These are phyloP conservation scores for Cephalopterus ornatus DNA, from an alignment of 2,113 vertebrate genomes.

Conservation along the genomic window DNA sequence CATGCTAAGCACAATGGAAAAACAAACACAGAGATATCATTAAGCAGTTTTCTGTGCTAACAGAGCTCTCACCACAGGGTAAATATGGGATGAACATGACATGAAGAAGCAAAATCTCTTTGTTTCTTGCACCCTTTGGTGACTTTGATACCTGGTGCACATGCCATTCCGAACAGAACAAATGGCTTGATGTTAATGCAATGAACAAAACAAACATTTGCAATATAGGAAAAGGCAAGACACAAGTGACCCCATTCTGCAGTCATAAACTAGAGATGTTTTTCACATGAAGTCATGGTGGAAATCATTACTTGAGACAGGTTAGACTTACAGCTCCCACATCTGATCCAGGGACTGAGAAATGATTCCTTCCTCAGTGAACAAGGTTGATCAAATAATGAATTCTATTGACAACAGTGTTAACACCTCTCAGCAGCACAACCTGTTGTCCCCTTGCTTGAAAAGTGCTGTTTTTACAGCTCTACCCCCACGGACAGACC, in stretches of 20 bases:
- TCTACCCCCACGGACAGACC: background rate
- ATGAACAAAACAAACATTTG: background rate
- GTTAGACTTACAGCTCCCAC: background rate
- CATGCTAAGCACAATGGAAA: background rate
- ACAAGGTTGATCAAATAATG: background rate
- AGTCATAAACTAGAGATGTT: background rate
- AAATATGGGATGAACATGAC: conserved; percentile 31
- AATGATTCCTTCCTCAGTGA: background rate
- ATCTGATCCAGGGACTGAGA: background rate
- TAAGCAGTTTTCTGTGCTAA: conserved; percentile 41
- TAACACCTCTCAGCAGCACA: background rate
- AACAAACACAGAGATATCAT: conserved; percentile 42
- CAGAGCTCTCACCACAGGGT: conserved; percentile 20
- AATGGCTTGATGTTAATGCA: background rate
- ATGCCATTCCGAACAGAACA: background rate
- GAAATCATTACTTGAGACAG: background rate
- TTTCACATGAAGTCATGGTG: background rate
- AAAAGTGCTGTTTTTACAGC: background rate
- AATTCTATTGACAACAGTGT: background rate
- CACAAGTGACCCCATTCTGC: background rate
- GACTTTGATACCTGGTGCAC: background rate
- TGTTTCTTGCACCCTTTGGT: conserved; percentile 6
- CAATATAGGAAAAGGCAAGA: background rate
- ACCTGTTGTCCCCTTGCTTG: background rate
- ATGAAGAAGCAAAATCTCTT: background rate